A percentile compares a stretch with the other conserved stretches of the same genome.
phyloP scores from a whole-genome alignment of 2,113 vertebrate genomes.

The Aspidoscelis tigris region DNA sequence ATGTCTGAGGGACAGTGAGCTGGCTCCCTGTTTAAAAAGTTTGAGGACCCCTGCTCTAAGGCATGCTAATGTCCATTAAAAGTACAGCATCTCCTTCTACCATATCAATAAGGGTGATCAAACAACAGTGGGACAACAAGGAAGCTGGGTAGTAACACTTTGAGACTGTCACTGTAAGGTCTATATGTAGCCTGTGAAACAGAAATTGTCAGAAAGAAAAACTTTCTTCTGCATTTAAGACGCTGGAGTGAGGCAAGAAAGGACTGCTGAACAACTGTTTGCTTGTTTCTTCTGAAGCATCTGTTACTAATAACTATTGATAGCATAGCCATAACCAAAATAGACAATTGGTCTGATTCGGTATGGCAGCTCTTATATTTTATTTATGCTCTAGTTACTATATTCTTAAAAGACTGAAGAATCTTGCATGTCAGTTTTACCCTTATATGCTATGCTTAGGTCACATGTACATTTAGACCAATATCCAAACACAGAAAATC shows the following conservation, averaged over 20 bases:
- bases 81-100: no score
- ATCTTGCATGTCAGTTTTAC: not conserved
- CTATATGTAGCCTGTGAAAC: not conserved
- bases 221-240: no score
- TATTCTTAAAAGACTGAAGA: not conserved
- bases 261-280: not conserved
- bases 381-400: conserved; percentile 4
- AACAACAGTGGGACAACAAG: no score
- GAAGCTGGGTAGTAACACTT: no score
- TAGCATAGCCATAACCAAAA: not conserved
- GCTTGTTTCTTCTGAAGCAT: not conserved
- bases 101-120: no score
- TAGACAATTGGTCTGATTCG: conserved; percentile 5
- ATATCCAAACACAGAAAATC: not conserved
- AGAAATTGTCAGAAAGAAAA: not conserved
- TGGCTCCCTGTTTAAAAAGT: no score
- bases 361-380: not conserved
- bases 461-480: not conserved
- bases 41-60: no score
- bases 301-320: not conserved
- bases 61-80: no score
- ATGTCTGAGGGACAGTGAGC: no score
- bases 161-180: not conserved
- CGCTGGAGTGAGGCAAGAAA: not conserved
- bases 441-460: not conserved